phyloP scores from a whole-genome alignment of 2,797 vertebrate genomes.

The Huso huso region DNA sequence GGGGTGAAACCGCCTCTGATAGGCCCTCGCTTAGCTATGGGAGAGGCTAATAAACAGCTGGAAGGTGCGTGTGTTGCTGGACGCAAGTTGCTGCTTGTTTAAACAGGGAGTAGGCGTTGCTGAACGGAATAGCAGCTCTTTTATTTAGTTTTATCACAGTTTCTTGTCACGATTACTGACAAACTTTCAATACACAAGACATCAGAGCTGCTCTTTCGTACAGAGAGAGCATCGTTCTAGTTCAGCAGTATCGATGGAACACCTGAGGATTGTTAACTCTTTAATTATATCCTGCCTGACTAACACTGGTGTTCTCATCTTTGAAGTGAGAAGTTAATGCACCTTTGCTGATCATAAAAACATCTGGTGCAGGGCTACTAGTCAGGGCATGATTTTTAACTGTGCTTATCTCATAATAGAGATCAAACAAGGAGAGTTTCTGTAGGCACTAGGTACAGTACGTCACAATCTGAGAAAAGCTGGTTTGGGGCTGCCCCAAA shows the following conservation, averaged over 20 bases:
- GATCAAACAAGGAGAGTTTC: too few species aligned
- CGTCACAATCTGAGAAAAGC: too few species aligned
- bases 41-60: not conserved
- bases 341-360: not conserved
- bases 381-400: too few species aligned
- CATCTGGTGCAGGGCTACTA: too few species aligned
- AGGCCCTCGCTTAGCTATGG: not conserved
- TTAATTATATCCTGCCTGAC: not conserved
- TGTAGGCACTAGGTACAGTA: too few species aligned
- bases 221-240: not conserved
- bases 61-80: not conserved
- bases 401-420: too few species aligned
- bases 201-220: not conserved
- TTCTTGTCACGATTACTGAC: conserved; percentile 3
- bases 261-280: not conserved
- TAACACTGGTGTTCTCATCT: not conserved
- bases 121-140: not conserved
- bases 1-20: not conserved
- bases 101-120: not conserved
- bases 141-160: not conserved
- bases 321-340: not conserved
- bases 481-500: too few species aligned
- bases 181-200: not conserved
- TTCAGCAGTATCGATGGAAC: not conserved
- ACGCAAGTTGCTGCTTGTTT: not conserved